Conservation (phyloP, 2,113 vertebrate genomes). For the Amazona guildingii region DNA sequence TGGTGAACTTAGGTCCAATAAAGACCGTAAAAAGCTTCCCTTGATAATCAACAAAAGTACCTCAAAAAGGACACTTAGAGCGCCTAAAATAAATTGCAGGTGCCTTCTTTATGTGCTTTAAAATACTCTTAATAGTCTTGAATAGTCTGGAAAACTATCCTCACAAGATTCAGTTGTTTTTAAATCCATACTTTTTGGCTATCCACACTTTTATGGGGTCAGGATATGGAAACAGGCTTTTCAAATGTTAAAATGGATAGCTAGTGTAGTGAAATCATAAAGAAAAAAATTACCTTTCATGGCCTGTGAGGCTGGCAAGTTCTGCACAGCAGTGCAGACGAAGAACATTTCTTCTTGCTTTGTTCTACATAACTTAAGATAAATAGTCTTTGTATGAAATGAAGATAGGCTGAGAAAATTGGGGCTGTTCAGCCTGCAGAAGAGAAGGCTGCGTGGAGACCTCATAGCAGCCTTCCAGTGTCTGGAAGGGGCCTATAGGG, state of each 20-base stretch:
- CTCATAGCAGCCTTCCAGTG: no score
- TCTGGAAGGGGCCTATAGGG: no score
- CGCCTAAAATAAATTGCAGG: not conserved
- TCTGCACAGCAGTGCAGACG: not conserved
- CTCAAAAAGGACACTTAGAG: not conserved
- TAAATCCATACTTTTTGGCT: not conserved
- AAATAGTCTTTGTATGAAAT: not conserved
- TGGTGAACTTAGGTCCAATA: not conserved
- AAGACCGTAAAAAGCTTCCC: not conserved
- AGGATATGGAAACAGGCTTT: not conserved
- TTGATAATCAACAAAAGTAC: not conserved
- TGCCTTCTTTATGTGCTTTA: not conserved
- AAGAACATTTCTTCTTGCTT: not conserved
- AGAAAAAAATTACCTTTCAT: not conserved
- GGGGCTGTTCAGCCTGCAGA: no score
- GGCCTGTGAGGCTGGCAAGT: not conserved
- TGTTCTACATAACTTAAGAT: not conserved
- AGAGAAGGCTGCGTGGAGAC: no score
- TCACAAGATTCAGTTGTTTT: not conserved
- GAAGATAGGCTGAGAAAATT: no score
- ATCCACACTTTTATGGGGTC: not conserved
- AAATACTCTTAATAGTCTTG: not conserved
- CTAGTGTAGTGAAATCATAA: not conserved
- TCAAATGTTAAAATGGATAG: not conserved
- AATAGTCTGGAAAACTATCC: not conserved